These are phyloP conservation scores for Zaprionus camerounensis DNA, from an alignment of 1,140 invertebrate species.

Conservation along the genomic window DNA sequence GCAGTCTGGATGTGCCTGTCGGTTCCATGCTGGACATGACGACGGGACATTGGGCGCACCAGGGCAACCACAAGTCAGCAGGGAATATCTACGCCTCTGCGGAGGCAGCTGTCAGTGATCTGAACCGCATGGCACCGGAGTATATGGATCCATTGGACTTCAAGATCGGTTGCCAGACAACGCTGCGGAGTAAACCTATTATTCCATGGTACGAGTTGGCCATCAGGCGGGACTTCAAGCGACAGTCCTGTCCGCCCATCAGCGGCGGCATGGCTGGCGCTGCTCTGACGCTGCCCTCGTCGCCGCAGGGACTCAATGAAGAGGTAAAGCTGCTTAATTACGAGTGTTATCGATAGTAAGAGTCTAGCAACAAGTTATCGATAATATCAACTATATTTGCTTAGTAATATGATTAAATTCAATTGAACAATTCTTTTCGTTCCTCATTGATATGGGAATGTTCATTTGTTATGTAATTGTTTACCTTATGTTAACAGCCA, in stretches of 20 bases:
- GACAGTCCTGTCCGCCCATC: conserved; percentile 88
- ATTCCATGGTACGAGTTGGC: conserved; percentile 95
- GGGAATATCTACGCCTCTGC: conserved; percentile 79
- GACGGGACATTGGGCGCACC: conserved; percentile 48
- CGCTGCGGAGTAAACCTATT: conserved; percentile 86
- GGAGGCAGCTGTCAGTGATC: conserved; percentile 72
- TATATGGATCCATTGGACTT: conserved; percentile 85
- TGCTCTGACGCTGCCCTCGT: conserved; percentile 52
- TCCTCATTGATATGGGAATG: too few species aligned
- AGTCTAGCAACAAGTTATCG: background rate
- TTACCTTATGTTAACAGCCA: too few species aligned
- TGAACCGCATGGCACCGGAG: conserved; percentile 77
- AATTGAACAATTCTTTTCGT: too few species aligned
- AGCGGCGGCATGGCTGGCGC: conserved; percentile 40
- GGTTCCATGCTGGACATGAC: conserved; percentile 77
- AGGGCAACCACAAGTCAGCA: conserved; percentile 65
- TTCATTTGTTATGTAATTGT: too few species aligned
- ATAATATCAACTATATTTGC: too few species aligned
- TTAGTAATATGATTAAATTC: too few species aligned
- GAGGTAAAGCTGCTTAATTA: conserved; percentile 47
- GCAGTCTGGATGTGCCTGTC: conserved; percentile 69
- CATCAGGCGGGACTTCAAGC: conserved; percentile 87
- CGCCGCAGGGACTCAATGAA: conserved; percentile 55
- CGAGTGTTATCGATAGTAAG: background rate
- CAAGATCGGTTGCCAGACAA: conserved; percentile 87